Evolutionary conservation across 2,797 vertebrate species (phyloP).

Genomic region (Neopelma chrysocephalum): DNA sequence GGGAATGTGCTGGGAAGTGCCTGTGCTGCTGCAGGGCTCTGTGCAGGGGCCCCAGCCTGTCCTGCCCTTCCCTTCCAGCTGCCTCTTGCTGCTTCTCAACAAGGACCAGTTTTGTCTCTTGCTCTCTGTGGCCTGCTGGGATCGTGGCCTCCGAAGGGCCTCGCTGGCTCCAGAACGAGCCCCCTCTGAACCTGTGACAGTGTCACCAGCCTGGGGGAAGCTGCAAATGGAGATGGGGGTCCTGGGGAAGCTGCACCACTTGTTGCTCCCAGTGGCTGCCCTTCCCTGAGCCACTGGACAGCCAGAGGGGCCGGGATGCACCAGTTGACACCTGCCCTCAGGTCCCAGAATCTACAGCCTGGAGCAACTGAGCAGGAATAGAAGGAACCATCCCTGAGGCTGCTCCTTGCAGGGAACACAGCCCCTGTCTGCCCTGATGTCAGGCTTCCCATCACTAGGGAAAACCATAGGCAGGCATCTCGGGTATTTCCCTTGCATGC

Average conservation of each 20-base stretch:
- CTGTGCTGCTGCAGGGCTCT: background rate
- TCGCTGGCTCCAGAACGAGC: accelerated
- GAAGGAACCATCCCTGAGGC: background rate
- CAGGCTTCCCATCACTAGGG: background rate
- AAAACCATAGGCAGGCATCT: background rate
- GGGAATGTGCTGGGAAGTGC: background rate
- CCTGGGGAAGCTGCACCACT: background rate
- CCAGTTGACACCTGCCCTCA: background rate
- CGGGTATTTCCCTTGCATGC: background rate
- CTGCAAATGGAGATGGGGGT: background rate
- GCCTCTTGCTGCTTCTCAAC: background rate
- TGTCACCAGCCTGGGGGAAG: background rate
- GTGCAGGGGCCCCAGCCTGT: background rate
- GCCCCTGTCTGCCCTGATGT: accelerated
- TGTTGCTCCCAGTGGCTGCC: background rate
- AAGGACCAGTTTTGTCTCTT: background rate
- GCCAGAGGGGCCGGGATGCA: background rate
- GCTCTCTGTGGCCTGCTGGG: background rate
- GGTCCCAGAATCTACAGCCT: background rate
- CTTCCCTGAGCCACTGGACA: background rate
- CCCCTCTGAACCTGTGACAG: background rate
- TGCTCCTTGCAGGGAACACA: background rate
- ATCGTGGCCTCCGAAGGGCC: background rate
- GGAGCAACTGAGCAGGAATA: background rate
- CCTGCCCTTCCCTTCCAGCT: background rate